Evolutionary conservation across 2,113 vertebrate genomes (phyloP), one percentile per base, ranked within the genome.

Genomic region (Cyanoliseus patagonus): DNA sequence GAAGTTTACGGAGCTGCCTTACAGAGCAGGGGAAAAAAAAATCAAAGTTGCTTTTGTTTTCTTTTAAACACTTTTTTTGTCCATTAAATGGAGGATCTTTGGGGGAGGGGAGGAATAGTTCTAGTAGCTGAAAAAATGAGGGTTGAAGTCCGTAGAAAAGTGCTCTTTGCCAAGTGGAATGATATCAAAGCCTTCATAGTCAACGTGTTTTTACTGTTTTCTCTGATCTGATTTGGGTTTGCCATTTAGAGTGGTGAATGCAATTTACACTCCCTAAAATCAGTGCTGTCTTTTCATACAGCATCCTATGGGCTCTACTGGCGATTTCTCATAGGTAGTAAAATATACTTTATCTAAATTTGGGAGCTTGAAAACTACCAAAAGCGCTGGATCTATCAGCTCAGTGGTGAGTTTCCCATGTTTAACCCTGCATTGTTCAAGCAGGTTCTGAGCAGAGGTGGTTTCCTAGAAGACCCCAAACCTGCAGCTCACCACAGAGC

Each of bases 11-110:
- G 67, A 81, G 24, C 93, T 92, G 86, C 88, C 47, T 75, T 93
- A 77, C 72, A 86, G 77, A 39, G 41, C 18, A 15, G 30, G 27
- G 44, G 46, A 11, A n/a, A 86, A 41, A 46, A 83, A 93, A 95
- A 88, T 44, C 59, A 11, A 79, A 92, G 86, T 91, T 95, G 39
- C 63, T 89, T 93, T 83, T 96, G 55, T 92, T 94, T 91, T 80
- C 63, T 87, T 96, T 84, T 73, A 89, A 94, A 69, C 53, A 69
- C 42, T 18, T 64, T 81, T 79, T 77, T 80, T 69, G 25, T 89
- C 75, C 74, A 10, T 57, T 85, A 79, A 89, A 69, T 49, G 35
- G 51, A 89, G 47, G 41, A 18, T 52, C 74, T 55, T 35, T 25
- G 66, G 17, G 64, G 47, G 17, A 72, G 8, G 66, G 52, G 30